Base-by-base conservation (phyloP, 2,113 vertebrate genomes). In the Zosterops japonicus region DNA sequence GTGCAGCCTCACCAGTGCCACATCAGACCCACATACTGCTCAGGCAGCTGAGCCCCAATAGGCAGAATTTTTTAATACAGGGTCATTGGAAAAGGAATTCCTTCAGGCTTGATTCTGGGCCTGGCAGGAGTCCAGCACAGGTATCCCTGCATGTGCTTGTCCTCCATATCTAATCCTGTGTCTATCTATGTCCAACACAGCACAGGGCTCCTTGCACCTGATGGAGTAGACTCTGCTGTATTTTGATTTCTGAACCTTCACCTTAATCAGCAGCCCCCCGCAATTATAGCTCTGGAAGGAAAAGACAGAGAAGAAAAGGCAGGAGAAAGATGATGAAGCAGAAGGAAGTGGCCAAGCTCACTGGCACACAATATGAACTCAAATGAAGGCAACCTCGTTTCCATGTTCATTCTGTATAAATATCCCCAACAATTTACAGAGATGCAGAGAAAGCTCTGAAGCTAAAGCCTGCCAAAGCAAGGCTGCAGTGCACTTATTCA, bases 71-170 rank as follows among this genome's bases (percentile, higher is more conserved):
- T 85, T 79, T 35, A 14, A 33, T 36, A 36, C 1, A 0, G 11
- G 2, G 12, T 9, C 2, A 2, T 28, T 69, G 31, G 31, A 46
- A 61, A 69, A 17, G 17, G 59, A 88, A 36, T 59, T 76, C 24
- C 24, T 90, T 20, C 63, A 65, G 46, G 28, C 41, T 76, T 83
- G 63, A 60, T 81, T 81, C 24, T 44, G 59, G 24, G 59, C 41
- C 22, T 60, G 35, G 9, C 0, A 1, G 17, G 21, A 85, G 25
- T 64, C 35, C 63, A 65, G 36, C 50, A 69, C 0, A 1, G 76
- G 19, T 20, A 44, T 16, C 47, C 15, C 35, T 50, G 19, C 27
- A 22, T 14, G 20, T 60, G 12, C 15, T 41, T 27, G 46, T 68
- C 29, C 55, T 80, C 36, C 18, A 17, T 65, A 85, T 61, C 46